phyloP scores from a whole-genome alignment of 37 sponge, comb jelly and placozoan species.

The Hexactinellida sp. region DNA sequence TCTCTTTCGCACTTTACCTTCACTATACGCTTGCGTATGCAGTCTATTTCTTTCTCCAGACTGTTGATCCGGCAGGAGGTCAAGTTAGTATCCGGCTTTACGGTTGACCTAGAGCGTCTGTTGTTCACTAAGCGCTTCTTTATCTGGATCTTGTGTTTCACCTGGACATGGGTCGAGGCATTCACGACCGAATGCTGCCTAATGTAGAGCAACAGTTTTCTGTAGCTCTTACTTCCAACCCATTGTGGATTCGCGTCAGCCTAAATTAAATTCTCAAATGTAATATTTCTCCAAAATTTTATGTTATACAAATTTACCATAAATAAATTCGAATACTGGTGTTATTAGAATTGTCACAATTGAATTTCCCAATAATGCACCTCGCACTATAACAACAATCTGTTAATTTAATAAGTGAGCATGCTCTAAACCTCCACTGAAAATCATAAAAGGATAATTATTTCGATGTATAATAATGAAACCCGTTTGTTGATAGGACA shows the following conservation, averaged over 20 bases:
- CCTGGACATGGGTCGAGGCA: background rate
- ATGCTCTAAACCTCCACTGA: too few relatives aligned
- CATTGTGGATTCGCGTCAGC: background rate
- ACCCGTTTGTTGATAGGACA: too few relatives aligned
- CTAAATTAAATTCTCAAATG: background rate
- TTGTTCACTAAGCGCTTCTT: background rate
- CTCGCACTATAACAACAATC: too few relatives aligned
- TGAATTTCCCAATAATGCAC: too few relatives aligned
- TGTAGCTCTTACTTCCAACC: background rate
- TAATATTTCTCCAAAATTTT: background rate
- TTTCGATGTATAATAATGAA: too few relatives aligned
- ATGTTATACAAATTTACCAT: too few relatives aligned
- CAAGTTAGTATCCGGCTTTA: background rate
- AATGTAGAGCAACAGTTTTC: background rate
- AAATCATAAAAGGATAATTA: too few relatives aligned
- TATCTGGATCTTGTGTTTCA: background rate
- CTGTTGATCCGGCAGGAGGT: background rate
- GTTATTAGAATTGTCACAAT: too few relatives aligned
- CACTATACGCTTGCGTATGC: background rate
- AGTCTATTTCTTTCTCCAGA: background rate
- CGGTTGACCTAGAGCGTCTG: background rate
- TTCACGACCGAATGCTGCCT: background rate
- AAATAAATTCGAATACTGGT: too few relatives aligned
- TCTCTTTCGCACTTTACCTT: background rate
- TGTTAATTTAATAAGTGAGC: too few relatives aligned